Evolutionary conservation across 2,797 vertebrate genomes (phyloP).

Genomic region (Pelodytes ibericus): DNA sequence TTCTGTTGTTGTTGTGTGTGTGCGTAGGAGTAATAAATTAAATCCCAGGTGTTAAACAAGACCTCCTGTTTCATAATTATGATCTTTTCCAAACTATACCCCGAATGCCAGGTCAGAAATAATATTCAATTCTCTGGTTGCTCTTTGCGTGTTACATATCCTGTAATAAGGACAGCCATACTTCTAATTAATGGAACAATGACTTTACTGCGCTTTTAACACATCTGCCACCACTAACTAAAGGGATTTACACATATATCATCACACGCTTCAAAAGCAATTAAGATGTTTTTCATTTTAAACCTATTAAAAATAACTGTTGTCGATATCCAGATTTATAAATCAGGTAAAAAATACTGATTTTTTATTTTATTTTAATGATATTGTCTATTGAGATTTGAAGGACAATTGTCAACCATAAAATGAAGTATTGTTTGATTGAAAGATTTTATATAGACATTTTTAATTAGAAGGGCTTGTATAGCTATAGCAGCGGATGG

Average conservation of each 20-base stretch:
- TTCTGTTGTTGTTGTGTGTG: neutral
- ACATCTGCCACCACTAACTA: constrained; percentile 12
- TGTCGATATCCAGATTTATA: neutral
- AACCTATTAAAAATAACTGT: constrained; percentile 1
- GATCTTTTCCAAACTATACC: constrained; percentile 3
- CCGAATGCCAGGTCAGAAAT: constrained; percentile 1
- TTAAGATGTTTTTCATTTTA: constrained; percentile 16
- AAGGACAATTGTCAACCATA: no score
- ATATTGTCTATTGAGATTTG: no score
- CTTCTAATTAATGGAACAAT: constrained; percentile 1
- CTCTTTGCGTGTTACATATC: neutral
- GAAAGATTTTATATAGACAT: no score
- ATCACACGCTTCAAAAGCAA: constrained; percentile 4
- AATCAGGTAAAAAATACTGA: neutral
- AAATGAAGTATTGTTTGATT: no score
- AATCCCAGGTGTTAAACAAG: neutral
- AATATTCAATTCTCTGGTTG: neutral
- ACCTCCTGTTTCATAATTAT: constrained; percentile 4
- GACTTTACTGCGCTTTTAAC: constrained; percentile 5
- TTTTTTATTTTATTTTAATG: neutral
- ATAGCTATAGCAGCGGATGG: no score
- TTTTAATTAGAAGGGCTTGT: no score
- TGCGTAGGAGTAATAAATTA: neutral
- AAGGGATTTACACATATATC: constrained; percentile 19
- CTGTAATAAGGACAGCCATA: neutral